phyloP scores from a whole-genome alignment of 64 coral and sea anemone genomes.

The Acropora tenuis region DNA sequence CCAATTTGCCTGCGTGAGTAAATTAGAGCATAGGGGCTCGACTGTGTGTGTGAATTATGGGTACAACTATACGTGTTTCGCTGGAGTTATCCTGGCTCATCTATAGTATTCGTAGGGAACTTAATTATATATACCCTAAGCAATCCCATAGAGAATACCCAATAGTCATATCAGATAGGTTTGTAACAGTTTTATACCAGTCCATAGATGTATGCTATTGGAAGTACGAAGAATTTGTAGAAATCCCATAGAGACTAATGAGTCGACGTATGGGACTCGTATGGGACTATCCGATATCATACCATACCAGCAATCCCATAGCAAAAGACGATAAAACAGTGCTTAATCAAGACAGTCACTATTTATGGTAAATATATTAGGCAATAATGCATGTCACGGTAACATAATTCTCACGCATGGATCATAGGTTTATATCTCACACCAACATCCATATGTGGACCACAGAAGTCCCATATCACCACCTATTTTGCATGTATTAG shows the following conservation, averaged over 20 bases:
- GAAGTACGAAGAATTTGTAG: slow-evolving; percentile 55
- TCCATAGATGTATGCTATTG: not conserved
- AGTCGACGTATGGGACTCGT: slow-evolving; percentile 19
- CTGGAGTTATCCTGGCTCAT: slow-evolving; percentile 1
- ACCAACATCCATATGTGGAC: slow-evolving; percentile 38
- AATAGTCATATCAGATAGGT: slow-evolving; percentile 29
- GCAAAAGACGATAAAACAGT: slow-evolving; percentile 27
- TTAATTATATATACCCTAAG: slow-evolving; percentile 46
- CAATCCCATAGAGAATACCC: slow-evolving; percentile 40
- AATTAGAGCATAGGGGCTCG: not conserved
- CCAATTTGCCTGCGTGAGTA: not conserved
- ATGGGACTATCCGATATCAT: slow-evolving; percentile 48
- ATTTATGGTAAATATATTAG: slow-evolving; percentile 61
- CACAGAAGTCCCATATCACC: slow-evolving; percentile 55
- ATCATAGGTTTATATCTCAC: slow-evolving; percentile 7
- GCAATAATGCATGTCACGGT: slow-evolving; percentile 24
- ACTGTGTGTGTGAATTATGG: not conserved
- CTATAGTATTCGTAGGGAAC: slow-evolving; percentile 39
- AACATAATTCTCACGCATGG: slow-evolving; percentile 23
- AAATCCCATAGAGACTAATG: slow-evolving; percentile 53
- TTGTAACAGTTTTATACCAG: slow-evolving; percentile 17
- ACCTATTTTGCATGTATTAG: too few relatives aligned
- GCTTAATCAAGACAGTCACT: slow-evolving; percentile 2
- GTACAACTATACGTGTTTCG: not conserved
- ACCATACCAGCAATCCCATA: slow-evolving; percentile 61